Evolutionary conservation across 1,140 invertebrate genomes (phyloP).

Genomic region (Bilobella aurantiaca): DNA sequence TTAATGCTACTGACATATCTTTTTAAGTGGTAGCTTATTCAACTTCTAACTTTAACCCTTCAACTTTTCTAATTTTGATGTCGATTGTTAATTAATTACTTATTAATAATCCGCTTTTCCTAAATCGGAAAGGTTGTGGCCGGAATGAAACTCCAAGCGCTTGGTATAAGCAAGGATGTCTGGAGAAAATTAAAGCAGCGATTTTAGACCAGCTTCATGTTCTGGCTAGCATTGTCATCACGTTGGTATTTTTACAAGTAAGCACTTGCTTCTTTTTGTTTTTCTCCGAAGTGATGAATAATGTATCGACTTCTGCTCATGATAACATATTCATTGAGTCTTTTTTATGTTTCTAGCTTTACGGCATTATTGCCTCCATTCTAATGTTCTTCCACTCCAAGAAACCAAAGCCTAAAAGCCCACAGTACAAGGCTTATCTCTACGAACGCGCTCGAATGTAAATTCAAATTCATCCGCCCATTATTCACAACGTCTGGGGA

Average conservation of each 20-base stretch:
- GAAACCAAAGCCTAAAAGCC: conserved; percentile 15
- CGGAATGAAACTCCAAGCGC: conserved; percentile 15
- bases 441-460: conserved; percentile 21
- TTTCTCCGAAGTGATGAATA: not conserved
- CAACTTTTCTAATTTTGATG: no score
- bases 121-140: conserved; percentile 36
- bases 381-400: conserved; percentile 29
- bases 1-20: not conserved
- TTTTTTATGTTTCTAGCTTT: conserved; percentile 20
- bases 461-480: not conserved
- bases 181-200: conserved; percentile 36
- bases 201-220: conserved; percentile 39
- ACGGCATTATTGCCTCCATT: conserved; percentile 32
- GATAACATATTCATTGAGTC: not conserved
- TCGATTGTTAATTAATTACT: no score
- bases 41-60: no score
- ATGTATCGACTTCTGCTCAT: no score
- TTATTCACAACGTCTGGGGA: no score
- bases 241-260: conserved; percentile 39
- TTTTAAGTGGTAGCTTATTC: no score
- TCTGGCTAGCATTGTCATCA: conserved; percentile 37
- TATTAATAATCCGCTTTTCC: no score
- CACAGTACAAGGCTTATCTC: conserved; percentile 24
- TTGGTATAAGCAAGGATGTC: conserved; percentile 37
- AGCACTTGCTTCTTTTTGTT: conserved; percentile 1